These are phyloP conservation scores for Drosophila parthenogenetica DNA, from an alignment of 2,888 invertebrate species.

Conservation along the genomic window DNA sequence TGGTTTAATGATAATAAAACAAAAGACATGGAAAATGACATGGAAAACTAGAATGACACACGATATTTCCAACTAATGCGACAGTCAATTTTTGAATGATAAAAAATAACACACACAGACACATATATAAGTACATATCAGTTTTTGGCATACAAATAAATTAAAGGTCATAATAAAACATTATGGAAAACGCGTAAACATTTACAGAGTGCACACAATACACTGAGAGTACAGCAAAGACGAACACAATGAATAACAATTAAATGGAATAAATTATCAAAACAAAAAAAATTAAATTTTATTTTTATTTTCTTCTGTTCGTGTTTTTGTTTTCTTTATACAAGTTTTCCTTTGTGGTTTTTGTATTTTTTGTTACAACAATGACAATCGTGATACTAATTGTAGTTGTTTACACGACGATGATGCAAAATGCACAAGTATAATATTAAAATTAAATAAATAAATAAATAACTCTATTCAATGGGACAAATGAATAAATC, in stretches of 20 bases:
- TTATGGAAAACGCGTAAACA: conserved; percentile 62
- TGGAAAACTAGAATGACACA: conserved; percentile 24
- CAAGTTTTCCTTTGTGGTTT: conserved; percentile 1
- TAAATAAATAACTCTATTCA: conserved; percentile 57
- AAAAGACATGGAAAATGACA: background rate
- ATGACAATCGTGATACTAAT: conserved; percentile 85
- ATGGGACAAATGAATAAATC: conserved; percentile 49
- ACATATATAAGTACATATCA: conserved; percentile 78
- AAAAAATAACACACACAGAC: background rate
- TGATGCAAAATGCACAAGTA: conserved; percentile 79
- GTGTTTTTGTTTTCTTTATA: conserved; percentile 6
- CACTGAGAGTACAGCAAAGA: conserved; percentile 15
- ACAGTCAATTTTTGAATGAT: conserved; percentile 67
- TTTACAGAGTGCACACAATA: conserved; percentile 37
- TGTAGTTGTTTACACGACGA: conserved; percentile 83
- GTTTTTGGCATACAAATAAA: conserved; percentile 57
- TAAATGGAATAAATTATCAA: conserved; percentile 64
- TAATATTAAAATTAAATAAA: conserved; percentile 69
- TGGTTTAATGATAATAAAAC: background rate
- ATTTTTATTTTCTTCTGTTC: conserved; percentile 26
- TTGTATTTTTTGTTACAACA: conserved; percentile 69
- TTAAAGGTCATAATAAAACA: conserved; percentile 44
- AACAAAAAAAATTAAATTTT: conserved; percentile 9
- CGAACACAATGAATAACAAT: conserved; percentile 54
- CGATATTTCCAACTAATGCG: conserved; percentile 43